Evolutionary conservation across 2,797 vertebrate species (phyloP).

Genomic region (Hoplostethus mediterraneus): DNA sequence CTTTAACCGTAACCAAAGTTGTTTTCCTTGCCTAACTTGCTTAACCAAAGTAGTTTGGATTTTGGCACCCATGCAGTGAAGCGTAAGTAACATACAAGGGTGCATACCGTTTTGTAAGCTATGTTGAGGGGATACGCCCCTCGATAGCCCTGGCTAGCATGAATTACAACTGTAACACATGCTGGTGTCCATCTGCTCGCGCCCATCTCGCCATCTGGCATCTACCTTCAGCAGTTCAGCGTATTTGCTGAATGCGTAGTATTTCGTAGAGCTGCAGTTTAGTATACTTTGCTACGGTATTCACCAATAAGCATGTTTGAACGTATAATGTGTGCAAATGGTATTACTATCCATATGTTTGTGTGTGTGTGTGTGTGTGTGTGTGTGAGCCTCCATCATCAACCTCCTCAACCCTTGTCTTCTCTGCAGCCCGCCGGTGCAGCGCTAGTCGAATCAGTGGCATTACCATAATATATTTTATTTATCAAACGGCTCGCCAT

Average conservation of each 20-base stretch:
- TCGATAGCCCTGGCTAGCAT: not conserved
- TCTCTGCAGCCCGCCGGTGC: conserved; percentile 58
- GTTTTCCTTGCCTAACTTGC: too few species aligned
- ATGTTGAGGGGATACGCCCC: conserved; percentile 48
- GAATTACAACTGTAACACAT: conserved; percentile 4
- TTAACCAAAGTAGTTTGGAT: too few species aligned
- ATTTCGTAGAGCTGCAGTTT: too few species aligned
- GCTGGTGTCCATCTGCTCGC: conserved; percentile 60
- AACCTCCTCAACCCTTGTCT: conserved; percentile 44
- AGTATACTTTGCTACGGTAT: conserved; percentile 18
- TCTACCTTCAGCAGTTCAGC: conserved; percentile 25
- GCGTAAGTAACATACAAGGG: too few species aligned
- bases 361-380: conserved; percentile 3
- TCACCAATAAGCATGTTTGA: conserved; percentile 58
- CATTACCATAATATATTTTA: conserved; percentile 87
- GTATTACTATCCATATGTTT: conserved; percentile 51
- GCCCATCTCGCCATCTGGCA: too few species aligned
- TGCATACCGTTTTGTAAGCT: too few species aligned
- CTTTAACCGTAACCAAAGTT: too few species aligned
- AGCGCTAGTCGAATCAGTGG: conserved; percentile 66
- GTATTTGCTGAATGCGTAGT: conserved; percentile 48
- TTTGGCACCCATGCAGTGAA: too few species aligned
- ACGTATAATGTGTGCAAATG: conserved; percentile 65
- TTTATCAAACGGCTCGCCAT: conserved; percentile 80
- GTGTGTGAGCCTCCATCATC: conserved; percentile 19